Evolutionary conservation across 1,140 invertebrate genomes (phyloP), one percentile per base, ranked within the genome.

Genomic region (Drosophila rufa): DNA sequence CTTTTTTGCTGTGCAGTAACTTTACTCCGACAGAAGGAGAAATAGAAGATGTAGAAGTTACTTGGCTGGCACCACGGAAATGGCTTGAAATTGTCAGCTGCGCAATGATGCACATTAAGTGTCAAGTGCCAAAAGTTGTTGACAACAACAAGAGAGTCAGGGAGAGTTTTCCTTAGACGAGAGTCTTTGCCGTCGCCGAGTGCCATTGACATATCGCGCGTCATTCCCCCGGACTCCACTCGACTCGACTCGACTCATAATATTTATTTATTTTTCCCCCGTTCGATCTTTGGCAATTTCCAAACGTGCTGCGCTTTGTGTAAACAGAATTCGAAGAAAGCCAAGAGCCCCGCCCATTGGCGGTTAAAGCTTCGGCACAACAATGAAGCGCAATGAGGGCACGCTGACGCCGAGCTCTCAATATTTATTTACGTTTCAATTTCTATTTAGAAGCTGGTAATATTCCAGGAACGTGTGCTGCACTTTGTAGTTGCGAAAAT

Each of bases 31-130:
- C 47, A 30, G 15, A 38, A 75, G 68, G 12, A 47, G 40, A 45
- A 62, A n/a, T 43, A 33, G 58, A 43, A 58, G 77, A 36, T 30
- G 51, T 36, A 47, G 45, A 51, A 69, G 60, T 78, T 68, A 75
- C 80, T 82, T 81, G 78, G 66, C 60, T 87, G 83, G 67, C 85
- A 84, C 73, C 82, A 85, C 80, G 84, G 85, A 89, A 89, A 84
- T 89, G 82, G 84, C 84, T 84, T 84, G 84, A 81, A 90, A 89
- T 90, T 89, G 84, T 89, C 85, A 89, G 84, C 80, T 84, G 84
- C 84, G 84, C 84, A 90, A 85, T 90, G 84, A 89, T 89, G 84
- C 84, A 89, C 84, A 89, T 89, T 89, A 90, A 89, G 81, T 90
- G 84, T 90, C 85, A 90, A 90, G 85, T 89, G 77, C 77, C 80